A percentile compares a stretch with the other conserved stretches of the same genome.
phyloP scores from a whole-genome alignment of 2,888 invertebrate genomes.

The Sympetrum striolatum region DNA sequence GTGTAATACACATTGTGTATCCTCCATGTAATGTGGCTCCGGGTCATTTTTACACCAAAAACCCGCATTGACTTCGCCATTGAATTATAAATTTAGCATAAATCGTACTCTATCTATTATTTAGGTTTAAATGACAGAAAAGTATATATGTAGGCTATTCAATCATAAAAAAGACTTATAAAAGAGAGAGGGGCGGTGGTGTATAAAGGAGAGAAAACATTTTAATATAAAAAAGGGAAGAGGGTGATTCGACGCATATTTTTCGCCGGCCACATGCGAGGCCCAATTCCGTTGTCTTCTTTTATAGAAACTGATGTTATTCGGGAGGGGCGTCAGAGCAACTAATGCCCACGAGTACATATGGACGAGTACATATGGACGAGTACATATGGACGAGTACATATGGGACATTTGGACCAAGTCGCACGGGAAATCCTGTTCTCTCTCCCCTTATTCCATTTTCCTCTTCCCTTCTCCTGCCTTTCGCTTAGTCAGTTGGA shows the following conservation, averaged over 20 bases:
- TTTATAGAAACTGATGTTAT: conserved; percentile 42
- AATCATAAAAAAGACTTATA: background rate
- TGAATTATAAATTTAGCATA: no score
- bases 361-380: no score
- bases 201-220: background rate
- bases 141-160: no score
- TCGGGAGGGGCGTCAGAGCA: background rate
- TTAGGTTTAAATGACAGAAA: no score
- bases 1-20: no score
- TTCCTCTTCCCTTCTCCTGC: background rate
- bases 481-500: no score
- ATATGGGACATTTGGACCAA: conserved; percentile 31
- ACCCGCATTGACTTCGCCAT: no score
- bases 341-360: conserved; percentile 34
- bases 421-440: conserved; percentile 8
- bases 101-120: no score
- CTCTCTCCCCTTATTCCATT: background rate
- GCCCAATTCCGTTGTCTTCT: conserved; percentile 41
- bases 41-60: no score
- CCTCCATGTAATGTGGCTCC: no score
- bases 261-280: conserved; percentile 16
- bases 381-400: conserved; percentile 34
- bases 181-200: background rate
- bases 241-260: conserved; percentile 40
- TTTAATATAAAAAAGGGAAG: conserved; percentile 14